Percentiles rank a stretch among this genome's conserved stretches.
Conservation (phyloP, 2,113 vertebrate genomes). For the Cyanoderma ruficeps region DNA sequence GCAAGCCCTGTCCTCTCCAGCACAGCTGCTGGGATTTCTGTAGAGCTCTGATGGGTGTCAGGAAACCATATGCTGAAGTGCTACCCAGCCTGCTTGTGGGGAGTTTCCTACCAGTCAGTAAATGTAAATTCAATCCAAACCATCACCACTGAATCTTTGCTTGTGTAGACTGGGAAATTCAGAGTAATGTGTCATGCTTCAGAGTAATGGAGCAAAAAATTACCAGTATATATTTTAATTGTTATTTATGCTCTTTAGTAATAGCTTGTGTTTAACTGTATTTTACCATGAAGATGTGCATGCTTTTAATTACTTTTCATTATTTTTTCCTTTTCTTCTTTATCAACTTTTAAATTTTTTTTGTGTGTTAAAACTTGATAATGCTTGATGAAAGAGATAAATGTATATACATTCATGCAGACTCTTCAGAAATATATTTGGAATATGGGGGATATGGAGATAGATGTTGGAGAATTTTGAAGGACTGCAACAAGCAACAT, state of each 20-base stretch:
- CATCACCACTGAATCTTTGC: background rate
- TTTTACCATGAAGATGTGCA: background rate
- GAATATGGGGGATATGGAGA: background rate
- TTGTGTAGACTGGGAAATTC: background rate
- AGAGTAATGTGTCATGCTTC: background rate
- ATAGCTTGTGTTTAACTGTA: slow-evolving; percentile 41
- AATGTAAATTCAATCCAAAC: background rate
- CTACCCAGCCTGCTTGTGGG: background rate
- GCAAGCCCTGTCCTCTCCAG: background rate
- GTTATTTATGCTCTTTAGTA: slow-evolving; percentile 57
- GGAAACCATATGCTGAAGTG: slow-evolving; percentile 40
- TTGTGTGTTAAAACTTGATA: background rate
- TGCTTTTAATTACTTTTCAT: slow-evolving; percentile 1
- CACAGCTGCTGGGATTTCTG: background rate
- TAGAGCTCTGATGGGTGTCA: background rate
- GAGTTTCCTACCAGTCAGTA: background rate
- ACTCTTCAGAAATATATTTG: background rate
- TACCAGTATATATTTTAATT: slow-evolving; percentile 68
- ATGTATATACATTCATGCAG: background rate
- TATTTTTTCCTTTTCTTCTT: slow-evolving; percentile 6
- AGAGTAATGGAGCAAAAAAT: slow-evolving; percentile 71
- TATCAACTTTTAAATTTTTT: background rate
- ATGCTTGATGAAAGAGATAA: background rate
- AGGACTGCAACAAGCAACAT: background rate
- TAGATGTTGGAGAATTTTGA: background rate